Evolutionary conservation across 2,113 vertebrate species (phyloP).

Genomic region (Ciconia stormi): DNA sequence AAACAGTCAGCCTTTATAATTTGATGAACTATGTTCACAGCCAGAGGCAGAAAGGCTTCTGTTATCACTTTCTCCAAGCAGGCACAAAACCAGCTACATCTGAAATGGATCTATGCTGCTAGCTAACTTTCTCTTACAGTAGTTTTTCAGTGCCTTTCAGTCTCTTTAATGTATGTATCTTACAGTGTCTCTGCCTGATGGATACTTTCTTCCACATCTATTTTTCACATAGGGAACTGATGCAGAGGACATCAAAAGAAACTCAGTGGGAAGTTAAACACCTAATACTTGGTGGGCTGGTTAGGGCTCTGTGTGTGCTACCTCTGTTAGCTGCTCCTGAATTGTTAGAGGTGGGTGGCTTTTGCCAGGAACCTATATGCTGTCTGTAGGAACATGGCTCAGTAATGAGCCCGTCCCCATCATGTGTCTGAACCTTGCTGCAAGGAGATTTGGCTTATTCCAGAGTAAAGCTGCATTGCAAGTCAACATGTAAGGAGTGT

Average conservation of each 20-base stretch:
- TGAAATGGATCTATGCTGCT: background rate
- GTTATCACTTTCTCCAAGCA: background rate
- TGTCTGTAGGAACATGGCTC: background rate
- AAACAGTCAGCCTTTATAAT: background rate
- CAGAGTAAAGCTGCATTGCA: background rate
- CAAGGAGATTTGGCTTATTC: background rate
- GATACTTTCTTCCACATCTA: background rate
- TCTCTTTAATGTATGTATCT: background rate
- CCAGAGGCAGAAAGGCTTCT: background rate
- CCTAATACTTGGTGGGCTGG: background rate
- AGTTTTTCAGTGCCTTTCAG: background rate
- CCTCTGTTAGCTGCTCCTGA: background rate
- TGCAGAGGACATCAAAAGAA: background rate
- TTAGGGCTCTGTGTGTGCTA: background rate
- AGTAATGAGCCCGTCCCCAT: background rate
- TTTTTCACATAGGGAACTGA: background rate
- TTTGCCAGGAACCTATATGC: background rate
- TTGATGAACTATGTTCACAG: background rate
- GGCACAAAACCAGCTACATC: background rate
- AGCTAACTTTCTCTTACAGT: background rate
- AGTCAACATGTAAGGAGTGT: background rate
- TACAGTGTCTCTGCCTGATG: background rate
- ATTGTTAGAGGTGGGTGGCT: background rate
- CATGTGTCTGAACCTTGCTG: background rate
- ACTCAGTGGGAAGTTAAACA: background rate